Evolutionary conservation across 2,888 invertebrate species (phyloP).

Genomic region (Apamea sordens): DNA sequence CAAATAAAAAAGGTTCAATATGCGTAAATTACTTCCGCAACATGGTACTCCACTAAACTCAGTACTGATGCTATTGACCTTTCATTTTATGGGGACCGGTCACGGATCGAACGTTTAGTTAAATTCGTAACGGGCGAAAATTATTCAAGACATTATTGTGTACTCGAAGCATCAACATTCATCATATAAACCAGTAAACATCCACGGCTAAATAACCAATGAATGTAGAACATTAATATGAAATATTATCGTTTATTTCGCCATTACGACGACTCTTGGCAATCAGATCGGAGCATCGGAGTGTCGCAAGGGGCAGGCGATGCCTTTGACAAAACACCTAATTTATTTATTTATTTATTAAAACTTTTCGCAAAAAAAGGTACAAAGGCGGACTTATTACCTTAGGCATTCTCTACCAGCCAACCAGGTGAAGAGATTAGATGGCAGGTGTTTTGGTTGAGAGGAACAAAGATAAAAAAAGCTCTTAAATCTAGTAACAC

Average conservation of each 20-base stretch:
- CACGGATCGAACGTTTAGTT: conserved; percentile 68
- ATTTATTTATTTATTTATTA: neutral
- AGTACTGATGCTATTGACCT: conserved; percentile 66
- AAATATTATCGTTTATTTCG: conserved; percentile 25
- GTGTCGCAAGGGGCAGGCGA: neutral
- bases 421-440: too few relatives aligned
- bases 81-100: conserved; percentile 62
- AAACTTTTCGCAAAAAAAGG: too few relatives aligned
- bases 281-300: conserved; percentile 12
- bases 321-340: neutral
- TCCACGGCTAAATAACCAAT: neutral
- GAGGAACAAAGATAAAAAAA: too few relatives aligned
- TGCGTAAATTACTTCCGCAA: conserved; percentile 58
- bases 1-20: conserved; percentile 26
- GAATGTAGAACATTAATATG: conserved; percentile 14
- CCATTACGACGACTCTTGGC: conserved; percentile 15
- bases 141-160: conserved; percentile 45
- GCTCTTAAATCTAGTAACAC: too few relatives aligned
- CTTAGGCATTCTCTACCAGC: too few relatives aligned
- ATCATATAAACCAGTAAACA: conserved; percentile 17
- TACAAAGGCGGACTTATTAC: too few relatives aligned
- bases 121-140: conserved; percentile 58
- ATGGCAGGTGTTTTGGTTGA: too few relatives aligned
- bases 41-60: conserved; percentile 56
- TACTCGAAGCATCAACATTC: conserved; percentile 11